Conservation (phyloP, 2,888 invertebrate species). For the Tribolium freemani region DNA sequence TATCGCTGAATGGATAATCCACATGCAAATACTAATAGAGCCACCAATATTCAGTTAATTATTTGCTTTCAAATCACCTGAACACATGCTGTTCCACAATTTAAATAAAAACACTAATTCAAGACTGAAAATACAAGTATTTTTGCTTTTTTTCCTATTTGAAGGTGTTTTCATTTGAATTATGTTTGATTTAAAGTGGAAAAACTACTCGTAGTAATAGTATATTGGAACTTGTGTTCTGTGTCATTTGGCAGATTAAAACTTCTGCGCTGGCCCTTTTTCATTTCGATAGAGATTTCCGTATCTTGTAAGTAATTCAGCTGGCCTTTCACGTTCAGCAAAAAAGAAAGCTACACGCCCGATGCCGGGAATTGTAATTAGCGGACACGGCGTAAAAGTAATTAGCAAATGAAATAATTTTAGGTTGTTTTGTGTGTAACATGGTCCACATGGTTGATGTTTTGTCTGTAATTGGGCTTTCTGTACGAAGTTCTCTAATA, state of each 20-base stretch:
- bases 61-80: background rate
- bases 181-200: no score
- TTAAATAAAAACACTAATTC: no score
- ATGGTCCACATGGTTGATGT: constrained; percentile 27
- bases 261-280: no score
- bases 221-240: no score
- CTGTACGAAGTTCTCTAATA: constrained; percentile 39
- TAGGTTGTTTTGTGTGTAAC: constrained; percentile 12
- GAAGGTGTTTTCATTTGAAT: no score
- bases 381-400: background rate
- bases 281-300: no score
- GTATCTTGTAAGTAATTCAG: no score
- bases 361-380: background rate
- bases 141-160: no score
- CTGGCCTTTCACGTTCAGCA: background rate
- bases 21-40: background rate
- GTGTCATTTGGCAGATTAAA: no score
- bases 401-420: constrained; percentile 21
- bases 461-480: constrained; percentile 40
- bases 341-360: background rate
- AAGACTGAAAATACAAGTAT: no score
- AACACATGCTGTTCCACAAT: no score
- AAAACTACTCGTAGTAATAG: no score
- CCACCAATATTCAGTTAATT: background rate
- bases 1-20: background rate